These are phyloP conservation scores for Channallabes apus DNA, from an alignment of 2,797 vertebrate genomes.

Conservation along the genomic window DNA sequence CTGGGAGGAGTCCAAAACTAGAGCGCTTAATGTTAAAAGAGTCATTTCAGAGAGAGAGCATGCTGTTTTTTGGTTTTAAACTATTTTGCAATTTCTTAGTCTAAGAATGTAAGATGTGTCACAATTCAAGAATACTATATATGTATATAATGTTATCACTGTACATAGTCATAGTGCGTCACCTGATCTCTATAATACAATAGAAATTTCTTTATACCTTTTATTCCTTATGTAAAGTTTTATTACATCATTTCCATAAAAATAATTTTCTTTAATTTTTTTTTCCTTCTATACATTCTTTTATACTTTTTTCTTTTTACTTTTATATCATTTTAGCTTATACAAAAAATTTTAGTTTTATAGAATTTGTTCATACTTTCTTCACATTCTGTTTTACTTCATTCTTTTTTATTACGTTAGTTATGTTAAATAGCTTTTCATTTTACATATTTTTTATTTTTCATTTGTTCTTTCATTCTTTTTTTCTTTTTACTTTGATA, in stretches of 20 bases:
- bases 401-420: neutral
- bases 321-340: neutral
- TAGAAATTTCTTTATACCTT: neutral
- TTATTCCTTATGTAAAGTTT: neutral
- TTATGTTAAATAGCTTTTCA: neutral
- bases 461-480: neutral
- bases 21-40: neutral
- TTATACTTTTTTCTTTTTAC: neutral
- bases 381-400: neutral
- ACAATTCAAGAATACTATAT: neutral
- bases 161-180: neutral
- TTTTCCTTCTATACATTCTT: neutral
- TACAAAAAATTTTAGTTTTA: neutral
- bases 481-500: neutral
- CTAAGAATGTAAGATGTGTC: neutral
- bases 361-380: neutral
- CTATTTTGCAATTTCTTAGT: neutral
- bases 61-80: neutral
- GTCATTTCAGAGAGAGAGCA: no score
- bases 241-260: neutral
- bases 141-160: neutral
- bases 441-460: neutral
- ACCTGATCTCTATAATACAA: neutral
- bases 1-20: neutral
- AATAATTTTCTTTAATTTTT: neutral